Percentiles rank a stretch among this genome's conserved stretches.
Conservation (phyloP, 1,140 invertebrate genomes). For the Sminthurinus signatus region DNA sequence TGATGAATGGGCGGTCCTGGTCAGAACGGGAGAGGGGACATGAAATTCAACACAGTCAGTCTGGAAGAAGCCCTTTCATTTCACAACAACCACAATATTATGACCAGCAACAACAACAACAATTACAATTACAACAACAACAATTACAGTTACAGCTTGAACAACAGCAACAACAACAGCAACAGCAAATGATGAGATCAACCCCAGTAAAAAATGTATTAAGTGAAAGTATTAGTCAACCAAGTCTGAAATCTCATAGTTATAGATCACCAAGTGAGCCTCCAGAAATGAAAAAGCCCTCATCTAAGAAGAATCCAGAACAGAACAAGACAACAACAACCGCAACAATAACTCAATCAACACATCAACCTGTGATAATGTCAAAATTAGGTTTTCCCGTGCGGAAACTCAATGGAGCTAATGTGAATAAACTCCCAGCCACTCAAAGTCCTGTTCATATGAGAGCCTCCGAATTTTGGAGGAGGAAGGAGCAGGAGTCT, state of each 20-base stretch:
- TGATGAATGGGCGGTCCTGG: too few species aligned
- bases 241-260: too few species aligned
- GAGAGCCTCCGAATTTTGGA: slow-evolving; percentile 56
- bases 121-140: too few species aligned
- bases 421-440: slow-evolving; percentile 23
- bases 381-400: slow-evolving; percentile 39
- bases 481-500: slow-evolving; percentile 53
- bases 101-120: neutral
- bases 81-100: neutral
- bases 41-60: neutral
- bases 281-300: slow-evolving; percentile 20
- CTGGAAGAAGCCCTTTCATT: slow-evolving; percentile 10
- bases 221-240: too few species aligned
- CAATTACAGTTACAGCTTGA: too few species aligned
- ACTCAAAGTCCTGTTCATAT: slow-evolving; percentile 32
- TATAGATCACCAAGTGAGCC: slow-evolving; percentile 37
- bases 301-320: neutral
- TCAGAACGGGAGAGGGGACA: neutral
- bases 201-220: too few species aligned
- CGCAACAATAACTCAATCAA: too few species aligned
- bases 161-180: too few species aligned
- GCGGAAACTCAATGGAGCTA: slow-evolving; percentile 15
- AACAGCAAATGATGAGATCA: too few species aligned
- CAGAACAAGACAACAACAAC: neutral
- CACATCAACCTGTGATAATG: slow-evolving; percentile 9